Evolutionary conservation across 2,888 invertebrate genomes (phyloP), one percentile per base, ranked within the genome.

Genomic region (Ceraclea dissimilis): DNA sequence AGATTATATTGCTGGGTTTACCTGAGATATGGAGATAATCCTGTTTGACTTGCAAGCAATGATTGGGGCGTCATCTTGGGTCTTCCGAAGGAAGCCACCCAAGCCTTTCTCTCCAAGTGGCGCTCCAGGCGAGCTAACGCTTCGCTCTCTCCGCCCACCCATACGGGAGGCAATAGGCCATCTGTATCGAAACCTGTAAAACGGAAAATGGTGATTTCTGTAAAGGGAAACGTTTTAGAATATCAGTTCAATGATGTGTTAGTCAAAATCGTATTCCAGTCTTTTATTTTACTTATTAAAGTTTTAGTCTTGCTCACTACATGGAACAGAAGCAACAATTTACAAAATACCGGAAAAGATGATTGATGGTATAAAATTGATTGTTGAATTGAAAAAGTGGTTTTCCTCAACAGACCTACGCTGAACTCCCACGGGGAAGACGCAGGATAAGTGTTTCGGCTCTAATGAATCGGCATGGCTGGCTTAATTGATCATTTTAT

Each of bases 11-110:
- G n/a, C n/a, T n/a, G n/a, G n/a, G n/a, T 26, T 26, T 26, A 75
- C 77, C 77, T 73, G 60, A 93, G 76, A 69, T 93, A 93, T 0
- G 93, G 91, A 47, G 90, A 90, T 19, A 93, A 74, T 8, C 90
- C 91, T 5, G 92, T 92, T 68, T 86, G 86, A 63, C 89, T 90
- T 11, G 91, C 87, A 34, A 90, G 73, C 43, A 93, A 71, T 0
- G 90, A 90, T 67, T 91, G 89, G 1, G 91, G 88, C 0, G 90
- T 90, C 90, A 92, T 92, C 73, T 91, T 91, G 0, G 92, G 92
- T 49, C 86, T 78, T 8, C 90, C 92, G 68, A 91, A 92, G 18
- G 89, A 88, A n/a, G 90, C 91, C 8, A 91, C 90, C 90, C 91
- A 92, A 0, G 90, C 91, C 71, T 92, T 89, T 46, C 89, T 75